Evolutionary conservation across 2,113 vertebrate genomes (phyloP).

Genomic region (Trichechus manatus): DNA sequence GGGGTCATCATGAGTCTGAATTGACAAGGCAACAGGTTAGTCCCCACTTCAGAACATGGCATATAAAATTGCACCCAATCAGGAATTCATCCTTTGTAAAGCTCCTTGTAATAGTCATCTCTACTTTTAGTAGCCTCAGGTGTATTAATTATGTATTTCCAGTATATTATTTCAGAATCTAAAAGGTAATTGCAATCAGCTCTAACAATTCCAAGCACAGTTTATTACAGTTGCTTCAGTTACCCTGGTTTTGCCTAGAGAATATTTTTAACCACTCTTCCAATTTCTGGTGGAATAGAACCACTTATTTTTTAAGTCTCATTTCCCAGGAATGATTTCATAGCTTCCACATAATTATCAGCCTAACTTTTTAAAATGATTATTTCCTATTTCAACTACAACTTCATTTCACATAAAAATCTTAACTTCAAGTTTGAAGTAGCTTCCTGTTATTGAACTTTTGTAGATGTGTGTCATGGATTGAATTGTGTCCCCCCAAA

Average conservation of each 20-base stretch:
- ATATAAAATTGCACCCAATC: not conserved
- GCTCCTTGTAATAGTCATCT: not conserved
- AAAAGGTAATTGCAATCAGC: not conserved
- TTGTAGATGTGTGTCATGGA: not conserved
- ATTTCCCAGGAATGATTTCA: not conserved
- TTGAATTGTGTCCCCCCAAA: too few species aligned
- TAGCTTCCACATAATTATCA: not conserved
- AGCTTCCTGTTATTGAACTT: constrained; percentile 26
- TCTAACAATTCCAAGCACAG: not conserved
- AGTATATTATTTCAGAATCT: not conserved
- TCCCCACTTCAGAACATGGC: not conserved
- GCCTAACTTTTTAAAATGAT: not conserved
- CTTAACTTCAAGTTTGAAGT: not conserved
- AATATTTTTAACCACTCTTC: not conserved
- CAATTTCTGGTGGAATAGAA: not conserved
- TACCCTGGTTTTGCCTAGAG: not conserved
- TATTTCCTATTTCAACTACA: not conserved
- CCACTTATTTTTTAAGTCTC: not conserved
- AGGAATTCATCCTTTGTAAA: constrained; percentile 5
- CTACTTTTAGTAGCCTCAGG: constrained; percentile 2
- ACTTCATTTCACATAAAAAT: not conserved
- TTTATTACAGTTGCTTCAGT: not conserved
- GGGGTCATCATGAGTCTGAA: too few species aligned
- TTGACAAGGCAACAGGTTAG: not conserved
- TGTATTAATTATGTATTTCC: not conserved